These are phyloP conservation scores for Beroe ovata DNA, from an alignment of 37 sponge, comb jelly and placozoan genomes.

Conservation along the genomic window DNA sequence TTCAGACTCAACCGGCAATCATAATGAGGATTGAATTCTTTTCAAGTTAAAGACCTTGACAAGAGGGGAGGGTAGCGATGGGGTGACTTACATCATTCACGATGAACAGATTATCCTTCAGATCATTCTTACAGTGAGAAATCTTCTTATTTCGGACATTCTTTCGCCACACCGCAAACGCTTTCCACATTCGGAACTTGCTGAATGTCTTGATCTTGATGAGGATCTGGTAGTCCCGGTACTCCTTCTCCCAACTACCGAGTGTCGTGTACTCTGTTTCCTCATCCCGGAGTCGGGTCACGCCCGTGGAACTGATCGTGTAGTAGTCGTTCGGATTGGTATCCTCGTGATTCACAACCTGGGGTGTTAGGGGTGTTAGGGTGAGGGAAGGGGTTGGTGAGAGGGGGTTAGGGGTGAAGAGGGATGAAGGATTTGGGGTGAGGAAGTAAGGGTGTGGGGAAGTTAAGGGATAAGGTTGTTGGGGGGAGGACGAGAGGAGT, in stretches of 20 bases:
- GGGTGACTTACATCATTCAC: constrained; percentile 68
- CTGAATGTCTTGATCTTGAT: constrained; percentile 90
- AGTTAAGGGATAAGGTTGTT: background rate
- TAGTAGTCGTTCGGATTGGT: constrained; percentile 83
- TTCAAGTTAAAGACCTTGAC: too few relatives aligned
- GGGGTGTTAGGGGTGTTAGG: background rate
- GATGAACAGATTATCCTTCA: constrained; percentile 83
- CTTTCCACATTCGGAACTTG: constrained; percentile 91
- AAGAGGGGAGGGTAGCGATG: too few relatives aligned
- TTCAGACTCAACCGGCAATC: too few relatives aligned
- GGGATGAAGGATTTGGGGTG: background rate
- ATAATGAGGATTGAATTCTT: too few relatives aligned
- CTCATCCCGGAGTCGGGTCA: constrained; percentile 79
- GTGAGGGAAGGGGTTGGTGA: background rate
- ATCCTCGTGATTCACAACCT: constrained; percentile 81
- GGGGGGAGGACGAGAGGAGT: background rate
- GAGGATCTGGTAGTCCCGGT: constrained; percentile 79
- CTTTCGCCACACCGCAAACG: constrained; percentile 89
- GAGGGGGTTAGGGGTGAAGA: background rate
- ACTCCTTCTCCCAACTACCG: constrained; percentile 85
- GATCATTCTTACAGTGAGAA: constrained; percentile 70
- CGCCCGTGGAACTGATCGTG: constrained; percentile 85
- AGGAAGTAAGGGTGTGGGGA: too few relatives aligned
- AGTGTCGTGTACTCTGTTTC: constrained; percentile 83
- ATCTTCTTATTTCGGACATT: constrained; percentile 87